Base-by-base conservation (phyloP, 2,797 vertebrate genomes). In the Peromyscus nudipes region DNA sequence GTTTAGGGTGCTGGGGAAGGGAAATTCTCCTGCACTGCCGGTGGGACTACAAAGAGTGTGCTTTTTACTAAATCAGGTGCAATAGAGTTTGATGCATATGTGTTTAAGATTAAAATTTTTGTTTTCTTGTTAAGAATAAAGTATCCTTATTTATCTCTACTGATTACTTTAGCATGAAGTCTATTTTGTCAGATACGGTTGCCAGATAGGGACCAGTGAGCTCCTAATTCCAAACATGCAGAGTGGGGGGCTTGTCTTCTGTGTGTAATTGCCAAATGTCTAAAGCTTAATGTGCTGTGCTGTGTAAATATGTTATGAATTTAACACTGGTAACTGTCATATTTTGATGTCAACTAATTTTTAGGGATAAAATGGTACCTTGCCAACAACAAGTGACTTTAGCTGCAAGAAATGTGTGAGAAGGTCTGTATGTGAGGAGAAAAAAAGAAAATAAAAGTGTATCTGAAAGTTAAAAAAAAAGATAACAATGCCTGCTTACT, bases 271-370 rank as follows among this genome's bases (percentile, higher is more conserved):
- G 98, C 98, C 98, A 98, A 98, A 98, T 98, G 98, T 99, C 98
- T 98, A 96, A 98, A 98, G 98, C 98, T 98, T 99, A 96, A 97
- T 98, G 99, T 99, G 98, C 98, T 98, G 99, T 99, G 99, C 98
- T 99, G 95, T 99, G 99, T 99, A 99, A 99, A 99, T 99, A 99
- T 99, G 99, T 99, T 99, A 99, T 99, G 99, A 99, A 99, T 99
- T 99, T 99, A 99, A 99, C 99, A 99, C 99, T 99, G 99, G 98
- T 99, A 98, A 99, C 98, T 98, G 98, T 99, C 98, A 98, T 98
- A 98, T 98, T 98, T 98, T 98, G 98, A 98, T 98, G 98, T 99
- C 98, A 99, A 99, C 99, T 98, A 98, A 98, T 98, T 99, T 99
- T 98, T 98, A 99, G 98, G 98, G 98, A 98, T 99, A 95, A 98